Conservation (phyloP, 1,140 invertebrate species). For the Ladona fulva region DNA sequence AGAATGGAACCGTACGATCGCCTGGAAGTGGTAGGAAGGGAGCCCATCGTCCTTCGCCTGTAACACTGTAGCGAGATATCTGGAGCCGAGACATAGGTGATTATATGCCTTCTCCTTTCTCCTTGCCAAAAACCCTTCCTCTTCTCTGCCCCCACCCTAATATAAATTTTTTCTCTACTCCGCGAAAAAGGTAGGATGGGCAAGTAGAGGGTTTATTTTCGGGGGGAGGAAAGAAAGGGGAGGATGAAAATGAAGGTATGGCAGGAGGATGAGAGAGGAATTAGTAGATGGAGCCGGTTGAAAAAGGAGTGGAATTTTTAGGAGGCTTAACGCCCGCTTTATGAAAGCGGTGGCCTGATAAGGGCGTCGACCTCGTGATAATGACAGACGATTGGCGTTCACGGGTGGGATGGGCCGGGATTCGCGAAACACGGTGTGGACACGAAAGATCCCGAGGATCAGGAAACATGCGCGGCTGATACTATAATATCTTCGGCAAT, state of each 20-base stretch:
- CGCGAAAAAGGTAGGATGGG: neutral
- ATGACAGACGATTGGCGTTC: neutral
- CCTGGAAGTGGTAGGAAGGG: too few species aligned
- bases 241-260: neutral
- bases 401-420: too few species aligned
- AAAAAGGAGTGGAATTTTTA: neutral
- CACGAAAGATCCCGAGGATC: too few species aligned
- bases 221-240: neutral
- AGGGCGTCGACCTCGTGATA: neutral
- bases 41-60: too few species aligned
- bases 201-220: neutral
- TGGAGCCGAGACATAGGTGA: too few species aligned
- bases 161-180: neutral
- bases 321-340: neutral
- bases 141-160: neutral
- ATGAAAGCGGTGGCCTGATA: neutral
- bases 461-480: too few species aligned
- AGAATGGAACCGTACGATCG: too few species aligned
- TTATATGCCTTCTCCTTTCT: neutral
- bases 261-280: neutral
- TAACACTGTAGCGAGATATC: too few species aligned
- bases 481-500: too few species aligned
- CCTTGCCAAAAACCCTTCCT: neutral
- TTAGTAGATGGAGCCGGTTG: slow-evolving; percentile 3
- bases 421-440: too few species aligned